phyloP scores from a whole-genome alignment of 2,888 invertebrate species.

The Ormia ochracea region DNA sequence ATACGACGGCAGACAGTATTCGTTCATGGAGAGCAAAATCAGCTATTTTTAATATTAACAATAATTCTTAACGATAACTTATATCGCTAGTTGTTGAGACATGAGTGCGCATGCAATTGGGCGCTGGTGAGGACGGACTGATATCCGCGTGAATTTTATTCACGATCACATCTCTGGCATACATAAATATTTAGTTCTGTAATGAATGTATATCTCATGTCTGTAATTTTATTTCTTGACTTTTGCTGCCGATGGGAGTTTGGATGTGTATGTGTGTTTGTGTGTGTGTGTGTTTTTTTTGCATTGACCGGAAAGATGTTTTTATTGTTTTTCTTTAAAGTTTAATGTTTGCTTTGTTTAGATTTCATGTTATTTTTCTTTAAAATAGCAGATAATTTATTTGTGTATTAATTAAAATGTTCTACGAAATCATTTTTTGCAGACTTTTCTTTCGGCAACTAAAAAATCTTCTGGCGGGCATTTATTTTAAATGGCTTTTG shows the following conservation, averaged over 20 bases:
- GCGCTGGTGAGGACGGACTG: too few species aligned
- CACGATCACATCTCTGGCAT: background rate
- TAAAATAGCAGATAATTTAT: constrained; percentile 34
- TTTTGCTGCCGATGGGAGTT: background rate
- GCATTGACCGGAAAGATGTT: constrained; percentile 59
- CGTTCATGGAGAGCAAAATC: too few species aligned
- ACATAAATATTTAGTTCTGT: background rate
- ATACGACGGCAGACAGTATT: too few species aligned
- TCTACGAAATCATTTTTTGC: constrained; percentile 17
- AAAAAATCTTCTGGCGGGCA: too few species aligned
- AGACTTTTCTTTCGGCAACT: background rate
- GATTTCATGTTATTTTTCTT: constrained; percentile 38
- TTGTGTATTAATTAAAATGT: constrained; percentile 41
- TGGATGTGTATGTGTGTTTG: background rate
- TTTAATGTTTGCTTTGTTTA: constrained; percentile 45
- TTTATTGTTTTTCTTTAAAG: constrained; percentile 55
- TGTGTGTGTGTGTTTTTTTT: constrained; percentile 33
- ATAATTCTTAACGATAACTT: too few species aligned
- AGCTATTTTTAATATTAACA: too few species aligned
- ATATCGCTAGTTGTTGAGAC: too few species aligned
- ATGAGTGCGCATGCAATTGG: too few species aligned
- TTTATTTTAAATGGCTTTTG: background rate
- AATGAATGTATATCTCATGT: background rate
- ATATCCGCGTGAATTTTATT: background rate
- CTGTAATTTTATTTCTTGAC: constrained; percentile 21